phyloP scores from a whole-genome alignment of 2,113 vertebrate species.

The Taurulus bubalis region DNA sequence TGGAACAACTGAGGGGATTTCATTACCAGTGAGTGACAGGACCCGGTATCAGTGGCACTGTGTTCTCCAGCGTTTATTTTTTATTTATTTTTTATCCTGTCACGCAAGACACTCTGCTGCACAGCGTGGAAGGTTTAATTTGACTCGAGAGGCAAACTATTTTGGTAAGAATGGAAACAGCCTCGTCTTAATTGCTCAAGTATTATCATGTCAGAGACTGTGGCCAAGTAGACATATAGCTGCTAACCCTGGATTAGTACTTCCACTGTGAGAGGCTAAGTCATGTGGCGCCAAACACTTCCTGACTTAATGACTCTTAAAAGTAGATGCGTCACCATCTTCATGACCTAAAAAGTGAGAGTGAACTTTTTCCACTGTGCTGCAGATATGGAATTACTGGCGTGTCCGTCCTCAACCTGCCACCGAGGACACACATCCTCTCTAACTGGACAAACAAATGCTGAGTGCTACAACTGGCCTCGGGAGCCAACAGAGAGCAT shows the following conservation, averaged over 20 bases:
- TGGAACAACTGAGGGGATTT: slow-evolving; percentile 50
- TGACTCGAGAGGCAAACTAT: not conserved
- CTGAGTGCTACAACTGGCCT: slow-evolving; percentile 30
- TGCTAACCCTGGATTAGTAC: slow-evolving; percentile 21
- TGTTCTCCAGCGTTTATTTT: not conserved
- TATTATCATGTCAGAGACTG: slow-evolving; percentile 16
- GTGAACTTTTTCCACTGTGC: not conserved
- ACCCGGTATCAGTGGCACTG: not conserved
- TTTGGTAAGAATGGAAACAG: not conserved
- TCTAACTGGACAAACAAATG: slow-evolving; percentile 45
- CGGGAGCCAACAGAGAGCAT: slow-evolving; percentile 41
- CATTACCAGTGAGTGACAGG: slow-evolving; percentile 63
- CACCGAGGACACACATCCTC: slow-evolving; percentile 36
- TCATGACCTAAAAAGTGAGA: slow-evolving; percentile 13
- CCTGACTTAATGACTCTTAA: slow-evolving; percentile 26
- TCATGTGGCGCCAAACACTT: slow-evolving; percentile 2
- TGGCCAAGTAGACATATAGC: slow-evolving; percentile 1
- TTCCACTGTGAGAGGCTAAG: slow-evolving; percentile 25
- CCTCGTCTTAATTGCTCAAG: slow-evolving; percentile 4
- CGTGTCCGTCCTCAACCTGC: slow-evolving; percentile 10
- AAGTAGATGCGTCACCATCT: slow-evolving; percentile 15
- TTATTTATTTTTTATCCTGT: slow-evolving; percentile 2
- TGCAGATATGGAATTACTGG: not conserved
- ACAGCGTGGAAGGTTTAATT: slow-evolving; percentile 5
- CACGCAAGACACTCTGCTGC: slow-evolving; percentile 15